Percentiles rank a stretch among this genome's conserved stretches.
phyloP scores from a whole-genome alignment of 2,113 vertebrate species.

The Cynopterus brachyotis region DNA sequence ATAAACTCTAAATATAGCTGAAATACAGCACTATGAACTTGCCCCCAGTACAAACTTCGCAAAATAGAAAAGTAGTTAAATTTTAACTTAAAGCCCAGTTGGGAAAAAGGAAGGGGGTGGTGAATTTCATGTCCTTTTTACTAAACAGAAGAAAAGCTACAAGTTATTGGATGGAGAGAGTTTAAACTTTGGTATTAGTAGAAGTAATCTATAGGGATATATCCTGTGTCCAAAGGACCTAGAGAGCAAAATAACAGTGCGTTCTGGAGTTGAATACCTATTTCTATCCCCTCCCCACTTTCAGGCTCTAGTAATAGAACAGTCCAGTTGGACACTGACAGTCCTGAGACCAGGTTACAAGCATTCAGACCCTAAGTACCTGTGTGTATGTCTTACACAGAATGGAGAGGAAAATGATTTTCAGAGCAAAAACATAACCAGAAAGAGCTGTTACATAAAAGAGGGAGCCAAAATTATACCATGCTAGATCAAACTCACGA shows the following conservation, averaged over 20 bases:
- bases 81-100: constrained; percentile 4
- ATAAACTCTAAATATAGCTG: constrained; percentile 42
- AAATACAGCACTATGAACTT: constrained; percentile 47
- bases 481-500: not conserved
- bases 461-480: not conserved
- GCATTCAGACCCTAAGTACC: not conserved
- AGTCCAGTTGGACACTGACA: not conserved
- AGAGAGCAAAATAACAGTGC: not conserved
- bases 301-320: not conserved
- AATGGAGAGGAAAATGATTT: not conserved
- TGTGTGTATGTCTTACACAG: not conserved
- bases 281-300: not conserved
- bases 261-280: not conserved
- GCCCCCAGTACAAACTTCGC: not conserved
- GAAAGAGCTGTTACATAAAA: not conserved
- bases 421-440: constrained; percentile 2
- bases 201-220: not conserved
- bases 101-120: not conserved
- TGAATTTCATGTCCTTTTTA: not conserved
- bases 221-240: not conserved
- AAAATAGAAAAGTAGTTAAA: constrained; percentile 22
- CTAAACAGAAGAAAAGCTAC: not conserved
- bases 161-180: not conserved
- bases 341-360: not conserved
- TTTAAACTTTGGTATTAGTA: not conserved